phyloP scores from a whole-genome alignment of 92 coral and sea anemone species.

The Palythoa heliodiscus region DNA sequence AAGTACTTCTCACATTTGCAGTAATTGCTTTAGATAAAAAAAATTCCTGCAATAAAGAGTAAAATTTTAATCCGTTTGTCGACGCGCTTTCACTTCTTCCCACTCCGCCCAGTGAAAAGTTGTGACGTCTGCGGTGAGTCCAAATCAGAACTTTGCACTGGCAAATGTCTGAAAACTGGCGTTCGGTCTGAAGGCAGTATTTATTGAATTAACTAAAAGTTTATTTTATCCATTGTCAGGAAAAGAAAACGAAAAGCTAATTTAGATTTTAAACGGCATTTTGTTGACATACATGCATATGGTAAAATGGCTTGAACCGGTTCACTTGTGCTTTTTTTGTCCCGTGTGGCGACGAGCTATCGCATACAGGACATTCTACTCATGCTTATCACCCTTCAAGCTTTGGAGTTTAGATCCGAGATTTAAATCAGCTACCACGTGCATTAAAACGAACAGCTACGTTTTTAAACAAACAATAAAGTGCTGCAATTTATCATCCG shows the following conservation, averaged over 20 bases:
- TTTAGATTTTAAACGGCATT: slow-evolving; percentile 21
- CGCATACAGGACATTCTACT: not conserved
- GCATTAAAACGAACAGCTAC: not conserved
- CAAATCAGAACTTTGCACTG: slow-evolving; percentile 3
- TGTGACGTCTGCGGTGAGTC: slow-evolving; percentile 7
- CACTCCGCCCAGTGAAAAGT: slow-evolving; percentile 31
- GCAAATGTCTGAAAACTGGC: slow-evolving; percentile 15
- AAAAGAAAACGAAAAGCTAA: slow-evolving; percentile 13
- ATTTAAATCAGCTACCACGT: not conserved
- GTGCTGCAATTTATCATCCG: slow-evolving; percentile 29
- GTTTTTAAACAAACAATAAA: slow-evolving; percentile 1
- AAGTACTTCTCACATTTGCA: not conserved
- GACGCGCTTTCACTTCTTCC: not conserved
- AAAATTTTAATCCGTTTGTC: not conserved
- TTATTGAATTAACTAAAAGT: slow-evolving; percentile 32
- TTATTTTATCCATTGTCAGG: slow-evolving; percentile 22
- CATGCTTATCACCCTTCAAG: not conserved
- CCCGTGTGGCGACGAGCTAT: too few relatives aligned
- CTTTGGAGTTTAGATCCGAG: not conserved
- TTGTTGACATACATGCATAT: slow-evolving; percentile 10
- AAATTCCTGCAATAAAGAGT: not conserved
- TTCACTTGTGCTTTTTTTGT: not conserved
- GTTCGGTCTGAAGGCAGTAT: slow-evolving; percentile 10
- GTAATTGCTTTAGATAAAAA: not conserved
- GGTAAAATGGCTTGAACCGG: not conserved